phyloP scores from a whole-genome alignment of 2,797 vertebrate genomes.

The Leptatherina wallacei region DNA sequence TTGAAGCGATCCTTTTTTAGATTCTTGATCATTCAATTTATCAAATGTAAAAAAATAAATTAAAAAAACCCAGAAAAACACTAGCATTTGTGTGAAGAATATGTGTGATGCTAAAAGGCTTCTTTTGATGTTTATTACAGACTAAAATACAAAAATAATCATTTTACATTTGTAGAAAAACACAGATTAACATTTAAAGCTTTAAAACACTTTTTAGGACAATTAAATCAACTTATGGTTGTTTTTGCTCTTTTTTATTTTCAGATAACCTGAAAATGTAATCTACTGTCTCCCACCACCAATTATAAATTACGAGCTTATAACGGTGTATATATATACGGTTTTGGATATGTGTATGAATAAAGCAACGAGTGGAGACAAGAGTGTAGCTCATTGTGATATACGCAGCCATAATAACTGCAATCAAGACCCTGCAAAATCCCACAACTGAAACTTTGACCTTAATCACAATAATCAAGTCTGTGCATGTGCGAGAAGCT shows the following conservation, averaged over 20 bases:
- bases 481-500: slow-evolving; percentile 20
- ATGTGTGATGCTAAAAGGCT: no score
- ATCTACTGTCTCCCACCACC: background rate
- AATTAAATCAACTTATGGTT: background rate
- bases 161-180: background rate
- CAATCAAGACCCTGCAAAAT: slow-evolving; percentile 16
- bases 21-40: background rate
- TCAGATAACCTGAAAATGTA: background rate
- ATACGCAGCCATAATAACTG: slow-evolving; percentile 5
- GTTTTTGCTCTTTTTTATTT: slow-evolving; percentile 3
- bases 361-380: slow-evolving; percentile 14
- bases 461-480: slow-evolving; percentile 27
- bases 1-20: background rate
- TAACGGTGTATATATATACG: slow-evolving; percentile 36
- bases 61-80: background rate
- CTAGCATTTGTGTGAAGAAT: background rate
- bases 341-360: slow-evolving; percentile 3
- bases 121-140: background rate
- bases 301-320: slow-evolving; percentile 49
- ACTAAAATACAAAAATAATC: background rate
- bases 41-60: background rate
- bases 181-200: no score
- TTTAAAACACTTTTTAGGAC: background rate
- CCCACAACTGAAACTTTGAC: slow-evolving; percentile 17
- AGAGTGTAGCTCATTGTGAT: slow-evolving; percentile 8